Conservation (phyloP, 2,113 vertebrate genomes). For the Sinocyclocheilus grahami region DNA sequence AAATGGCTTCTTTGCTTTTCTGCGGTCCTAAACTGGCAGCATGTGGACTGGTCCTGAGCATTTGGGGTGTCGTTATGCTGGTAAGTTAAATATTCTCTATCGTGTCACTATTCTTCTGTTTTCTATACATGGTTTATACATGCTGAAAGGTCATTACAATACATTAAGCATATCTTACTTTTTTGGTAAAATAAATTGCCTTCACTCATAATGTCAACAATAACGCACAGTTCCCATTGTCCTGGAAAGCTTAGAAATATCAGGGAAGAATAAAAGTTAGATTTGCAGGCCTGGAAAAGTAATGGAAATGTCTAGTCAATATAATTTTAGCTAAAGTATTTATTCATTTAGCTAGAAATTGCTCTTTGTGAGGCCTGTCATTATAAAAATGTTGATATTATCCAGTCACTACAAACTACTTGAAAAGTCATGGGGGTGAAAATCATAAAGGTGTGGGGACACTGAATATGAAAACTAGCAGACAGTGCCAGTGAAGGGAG, state of each 20-base stretch:
- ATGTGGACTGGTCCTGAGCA: slow-evolving; percentile 81
- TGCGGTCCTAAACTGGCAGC: slow-evolving; percentile 84
- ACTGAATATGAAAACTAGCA: background rate
- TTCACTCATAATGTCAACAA: background rate
- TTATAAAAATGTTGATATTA: too few relatives aligned
- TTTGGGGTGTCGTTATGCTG: slow-evolving; percentile 85
- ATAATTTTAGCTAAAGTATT: background rate
- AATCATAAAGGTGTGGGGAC: background rate
- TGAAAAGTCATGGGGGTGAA: background rate
- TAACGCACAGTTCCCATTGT: background rate
- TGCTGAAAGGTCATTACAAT: background rate
- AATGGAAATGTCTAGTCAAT: background rate
- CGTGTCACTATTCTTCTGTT: background rate
- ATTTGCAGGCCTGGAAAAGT: background rate
- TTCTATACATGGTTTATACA: background rate
- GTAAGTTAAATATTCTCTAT: slow-evolving; percentile 64
- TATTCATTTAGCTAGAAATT: background rate
- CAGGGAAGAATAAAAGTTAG: background rate
- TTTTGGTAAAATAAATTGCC: background rate
- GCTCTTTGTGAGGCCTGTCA: background rate
- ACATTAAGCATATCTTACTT: background rate
- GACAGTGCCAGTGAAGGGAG: background rate
- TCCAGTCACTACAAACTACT: background rate
- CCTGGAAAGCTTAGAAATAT: background rate
- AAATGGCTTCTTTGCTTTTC: slow-evolving; percentile 76